Evolutionary conservation across 2,797 vertebrate species (phyloP).

Genomic region (Manis crassicaudata): DNA sequence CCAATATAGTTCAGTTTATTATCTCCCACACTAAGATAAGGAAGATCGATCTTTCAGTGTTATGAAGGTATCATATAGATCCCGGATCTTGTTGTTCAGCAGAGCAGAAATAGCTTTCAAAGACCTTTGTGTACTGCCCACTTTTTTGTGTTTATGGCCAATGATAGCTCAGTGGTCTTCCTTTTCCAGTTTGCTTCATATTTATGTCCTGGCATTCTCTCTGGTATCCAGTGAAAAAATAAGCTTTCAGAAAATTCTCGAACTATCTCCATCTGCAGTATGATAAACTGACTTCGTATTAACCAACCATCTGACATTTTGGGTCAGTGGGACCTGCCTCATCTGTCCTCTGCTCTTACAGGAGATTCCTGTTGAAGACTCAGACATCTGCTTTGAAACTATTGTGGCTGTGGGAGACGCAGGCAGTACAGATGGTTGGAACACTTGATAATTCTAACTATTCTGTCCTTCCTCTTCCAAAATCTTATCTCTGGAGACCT

Average conservation of each 20-base stretch:
- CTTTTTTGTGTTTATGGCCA: background rate
- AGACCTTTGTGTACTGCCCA: background rate
- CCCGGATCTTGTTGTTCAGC: background rate
- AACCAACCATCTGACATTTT: background rate
- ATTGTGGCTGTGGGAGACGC: background rate
- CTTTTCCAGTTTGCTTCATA: background rate
- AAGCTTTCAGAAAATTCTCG: background rate
- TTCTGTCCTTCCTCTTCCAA: background rate
- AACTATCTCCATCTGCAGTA: background rate
- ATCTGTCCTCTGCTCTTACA: background rate
- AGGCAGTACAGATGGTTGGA: background rate
- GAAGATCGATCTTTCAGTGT: background rate
- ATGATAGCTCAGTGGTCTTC: background rate
- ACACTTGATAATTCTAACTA: background rate
- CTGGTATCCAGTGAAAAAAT: background rate
- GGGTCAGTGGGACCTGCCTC: background rate
- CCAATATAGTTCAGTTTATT: background rate
- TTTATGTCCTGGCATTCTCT: background rate
- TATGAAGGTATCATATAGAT: background rate
- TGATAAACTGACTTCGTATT: background rate
- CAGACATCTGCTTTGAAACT: background rate
- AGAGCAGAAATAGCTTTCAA: background rate
- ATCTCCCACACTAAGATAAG: background rate
- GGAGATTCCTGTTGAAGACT: background rate
- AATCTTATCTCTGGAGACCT: background rate